Conservation (phyloP, 2,888 invertebrate species). For the Seira sanloemensis region DNA sequence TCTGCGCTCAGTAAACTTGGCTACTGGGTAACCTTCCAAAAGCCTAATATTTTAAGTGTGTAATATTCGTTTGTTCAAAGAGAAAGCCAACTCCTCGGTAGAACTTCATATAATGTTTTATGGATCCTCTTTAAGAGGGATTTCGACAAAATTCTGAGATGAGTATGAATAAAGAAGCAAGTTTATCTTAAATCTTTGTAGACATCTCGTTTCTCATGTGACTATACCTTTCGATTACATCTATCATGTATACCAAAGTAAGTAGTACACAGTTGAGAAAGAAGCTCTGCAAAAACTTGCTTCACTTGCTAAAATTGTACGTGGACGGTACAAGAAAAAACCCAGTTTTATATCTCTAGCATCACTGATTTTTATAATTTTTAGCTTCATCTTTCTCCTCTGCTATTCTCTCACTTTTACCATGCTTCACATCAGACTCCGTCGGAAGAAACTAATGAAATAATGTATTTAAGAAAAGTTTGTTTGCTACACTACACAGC, state of each 20-base stretch:
- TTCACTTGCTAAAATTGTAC: too few species aligned
- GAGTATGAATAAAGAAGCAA: constrained; percentile 47
- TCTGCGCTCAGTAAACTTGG: too few species aligned
- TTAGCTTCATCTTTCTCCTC: not conserved
- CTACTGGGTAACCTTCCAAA: too few species aligned
- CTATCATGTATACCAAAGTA: not conserved
- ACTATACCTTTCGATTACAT: not conserved
- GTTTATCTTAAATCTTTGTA: constrained; percentile 7
- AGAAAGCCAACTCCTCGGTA: too few species aligned
- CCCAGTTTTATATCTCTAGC: too few species aligned
- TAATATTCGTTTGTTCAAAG: too few species aligned
- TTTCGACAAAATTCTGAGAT: constrained; percentile 1
- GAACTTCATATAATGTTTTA: constrained; percentile 26
- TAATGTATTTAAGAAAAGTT: constrained; percentile 62
- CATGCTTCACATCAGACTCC: constrained; percentile 9
- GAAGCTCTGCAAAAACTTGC: too few species aligned
- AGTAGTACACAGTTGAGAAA: not conserved
- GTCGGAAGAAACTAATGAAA: constrained; percentile 64
- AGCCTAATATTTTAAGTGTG: too few species aligned
- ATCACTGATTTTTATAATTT: not conserved
- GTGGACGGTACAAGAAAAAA: too few species aligned
- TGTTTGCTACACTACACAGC: constrained; percentile 29
- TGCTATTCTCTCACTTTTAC: not conserved
- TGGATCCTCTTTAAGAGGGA: constrained; percentile 29
- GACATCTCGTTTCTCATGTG: not conserved